Conservation (phyloP, 2,113 vertebrate genomes). For the Hyperopisus bebe region DNA sequence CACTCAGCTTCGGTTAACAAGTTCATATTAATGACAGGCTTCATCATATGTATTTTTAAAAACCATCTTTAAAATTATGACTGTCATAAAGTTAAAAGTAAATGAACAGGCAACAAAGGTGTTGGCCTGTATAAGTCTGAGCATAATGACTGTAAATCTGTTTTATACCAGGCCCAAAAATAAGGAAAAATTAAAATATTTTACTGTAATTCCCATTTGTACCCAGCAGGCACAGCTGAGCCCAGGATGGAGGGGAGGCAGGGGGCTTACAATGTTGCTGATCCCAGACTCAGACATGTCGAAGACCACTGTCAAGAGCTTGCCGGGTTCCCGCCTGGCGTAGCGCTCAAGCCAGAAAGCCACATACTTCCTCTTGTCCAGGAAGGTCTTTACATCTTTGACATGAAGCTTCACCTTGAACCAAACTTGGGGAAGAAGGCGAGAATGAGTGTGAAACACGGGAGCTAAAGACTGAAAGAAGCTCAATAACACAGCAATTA, state of each 20-base stretch:
- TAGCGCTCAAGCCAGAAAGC: slow-evolving; percentile 96
- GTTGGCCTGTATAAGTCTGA: neutral
- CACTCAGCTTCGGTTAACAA: slow-evolving; percentile 3
- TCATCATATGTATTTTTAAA: neutral
- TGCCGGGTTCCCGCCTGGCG: slow-evolving; percentile 83
- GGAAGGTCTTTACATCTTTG: slow-evolving; percentile 74
- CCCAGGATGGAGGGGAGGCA: neutral
- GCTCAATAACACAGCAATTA: neutral
- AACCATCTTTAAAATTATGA: neutral
- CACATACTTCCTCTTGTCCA: slow-evolving; percentile 88
- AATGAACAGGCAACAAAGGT: neutral
- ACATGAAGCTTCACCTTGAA: slow-evolving; percentile 84
- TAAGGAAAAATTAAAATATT: neutral
- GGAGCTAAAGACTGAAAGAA: neutral
- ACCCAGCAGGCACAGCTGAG: neutral
- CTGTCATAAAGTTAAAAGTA: neutral
- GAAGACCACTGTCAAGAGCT: slow-evolving; percentile 87
- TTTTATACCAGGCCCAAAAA: neutral
- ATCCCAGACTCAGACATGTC: slow-evolving; percentile 91
- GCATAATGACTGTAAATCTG: neutral
- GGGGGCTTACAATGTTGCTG: slow-evolving; percentile 81
- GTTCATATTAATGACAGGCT: neutral
- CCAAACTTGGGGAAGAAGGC: slow-evolving; percentile 70
- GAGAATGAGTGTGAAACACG: neutral
- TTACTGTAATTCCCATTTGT: neutral